Evolutionary conservation across 2,888 invertebrate genomes (phyloP), one percentile per base, ranked within the genome.

Genomic region (Xanthorhoe spadicearia): DNA sequence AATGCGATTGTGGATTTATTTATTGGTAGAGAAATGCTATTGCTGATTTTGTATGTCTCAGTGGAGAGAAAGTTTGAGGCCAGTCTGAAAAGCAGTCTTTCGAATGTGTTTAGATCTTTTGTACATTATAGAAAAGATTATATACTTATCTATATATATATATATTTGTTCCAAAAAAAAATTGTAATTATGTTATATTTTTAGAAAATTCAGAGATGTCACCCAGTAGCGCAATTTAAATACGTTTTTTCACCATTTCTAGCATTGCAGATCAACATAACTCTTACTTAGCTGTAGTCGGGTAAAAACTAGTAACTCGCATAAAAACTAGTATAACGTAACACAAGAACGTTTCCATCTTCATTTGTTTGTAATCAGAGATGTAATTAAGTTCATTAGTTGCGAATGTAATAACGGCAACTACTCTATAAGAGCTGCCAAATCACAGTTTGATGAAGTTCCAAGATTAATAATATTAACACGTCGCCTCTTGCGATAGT

Each of bases 401-500:
- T 51, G 9, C 49, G 57, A 63, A 68, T 61, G 61, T 65, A 72
- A 71, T 68, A 68, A 71, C 68, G 56, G 58, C 61, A 56, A 28
- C 65, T 65, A 66, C 56, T 62, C 49, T 50, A 38, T 58, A 61
- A 56, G 48, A 56, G 61, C 56, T 32, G 53, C 57, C 59, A 57
- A 66, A 61, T 69, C 57, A 61, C 54, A 61, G 53, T 63, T 69
- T 61, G 51, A 67, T 67, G 55, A 61, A 59, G 64, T 69, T 64
- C 32, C 38, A 38, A 67, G 52, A 68, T 68, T 62, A 68, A 70
- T 19, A 64, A 54, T 61, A 64, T 68, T 56, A 60, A 54, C 64
- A 68, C 68, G 68, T 60, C 18, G 9, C 38, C 46, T 48, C 51
- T 48, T 49, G 5, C 65, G 66, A 74, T 75, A 75, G 64, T 73